phyloP scores from a whole-genome alignment of 2,797 vertebrate species.

The Lycodopsis pacificus region DNA sequence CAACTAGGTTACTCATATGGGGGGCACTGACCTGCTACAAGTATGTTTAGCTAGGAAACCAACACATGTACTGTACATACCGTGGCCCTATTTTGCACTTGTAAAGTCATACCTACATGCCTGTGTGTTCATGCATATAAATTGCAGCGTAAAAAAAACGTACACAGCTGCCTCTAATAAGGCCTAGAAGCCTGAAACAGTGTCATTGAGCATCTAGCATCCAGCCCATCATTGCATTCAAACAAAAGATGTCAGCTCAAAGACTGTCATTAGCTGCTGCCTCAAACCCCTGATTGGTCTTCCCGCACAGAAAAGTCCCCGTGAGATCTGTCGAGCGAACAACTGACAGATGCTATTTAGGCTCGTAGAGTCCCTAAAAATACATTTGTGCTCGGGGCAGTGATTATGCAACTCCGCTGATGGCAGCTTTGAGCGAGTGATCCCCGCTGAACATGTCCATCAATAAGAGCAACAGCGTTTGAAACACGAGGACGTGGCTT shows the following conservation, averaged over 20 bases:
- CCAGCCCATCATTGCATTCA: constrained; percentile 51
- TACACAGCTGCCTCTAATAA: constrained; percentile 15
- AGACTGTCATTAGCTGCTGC: constrained; percentile 64
- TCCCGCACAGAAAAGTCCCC: constrained; percentile 53
- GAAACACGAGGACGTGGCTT: constrained; percentile 72
- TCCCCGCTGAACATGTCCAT: constrained; percentile 62
- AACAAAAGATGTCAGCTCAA: constrained; percentile 58
- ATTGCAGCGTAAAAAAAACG: not conserved
- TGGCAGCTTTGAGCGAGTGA: constrained; percentile 44
- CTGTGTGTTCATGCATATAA: constrained; percentile 29
- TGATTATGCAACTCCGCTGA: constrained; percentile 60
- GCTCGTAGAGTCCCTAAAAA: constrained; percentile 64
- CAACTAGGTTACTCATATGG: constrained; percentile 73
- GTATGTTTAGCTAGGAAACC: constrained; percentile 68
- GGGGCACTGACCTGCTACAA: constrained; percentile 50
- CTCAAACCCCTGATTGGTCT: constrained; percentile 66
- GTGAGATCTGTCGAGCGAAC: constrained; percentile 60
- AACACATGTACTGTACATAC: constrained; percentile 65
- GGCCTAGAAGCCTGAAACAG: constrained; percentile 16
- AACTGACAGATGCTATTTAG: constrained; percentile 64
- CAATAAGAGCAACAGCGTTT: constrained; percentile 65
- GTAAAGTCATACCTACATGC: constrained; percentile 34
- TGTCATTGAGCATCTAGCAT: constrained; percentile 27
- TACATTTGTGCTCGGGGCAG: constrained; percentile 53
- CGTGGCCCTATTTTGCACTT: constrained; percentile 45